A percentile compares a stretch with the other conserved stretches of the same genome.
Conservation (phyloP, 1,140 invertebrate species). For the Listronotus oregonensis region DNA sequence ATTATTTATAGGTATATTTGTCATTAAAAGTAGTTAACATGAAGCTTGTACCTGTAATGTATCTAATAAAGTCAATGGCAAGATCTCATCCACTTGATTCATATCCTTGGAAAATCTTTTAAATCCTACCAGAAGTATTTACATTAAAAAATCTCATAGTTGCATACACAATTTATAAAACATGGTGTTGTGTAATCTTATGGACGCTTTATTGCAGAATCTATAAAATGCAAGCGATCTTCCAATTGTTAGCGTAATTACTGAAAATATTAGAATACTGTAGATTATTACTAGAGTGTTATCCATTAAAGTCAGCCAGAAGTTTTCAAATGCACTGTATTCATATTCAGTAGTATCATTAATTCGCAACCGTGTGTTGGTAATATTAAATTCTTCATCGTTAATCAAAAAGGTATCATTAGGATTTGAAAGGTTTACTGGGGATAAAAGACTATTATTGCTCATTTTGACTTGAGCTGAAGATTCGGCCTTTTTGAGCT, state of each 20-base stretch:
- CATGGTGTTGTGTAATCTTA: slow-evolving; percentile 60
- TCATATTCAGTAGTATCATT: slow-evolving; percentile 1
- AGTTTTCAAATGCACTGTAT: slow-evolving; percentile 45
- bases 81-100: slow-evolving; percentile 74
- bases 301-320: slow-evolving; percentile 83
- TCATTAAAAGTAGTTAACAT: too few species aligned
- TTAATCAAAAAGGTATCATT: not conserved
- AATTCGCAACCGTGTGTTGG: not conserved
- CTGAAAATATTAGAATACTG: slow-evolving; percentile 84
- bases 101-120: slow-evolving; percentile 79
- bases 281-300: slow-evolving; percentile 72
- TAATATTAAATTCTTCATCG: not conserved
- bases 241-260: slow-evolving; percentile 63
- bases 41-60: slow-evolving; percentile 78
- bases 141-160: slow-evolving; percentile 74
- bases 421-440: not conserved
- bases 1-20: too few species aligned
- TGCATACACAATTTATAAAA: slow-evolving; percentile 68
- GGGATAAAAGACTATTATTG: not conserved
- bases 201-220: slow-evolving; percentile 46
- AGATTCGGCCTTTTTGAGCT: slow-evolving; percentile 15
- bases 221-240: slow-evolving; percentile 75
- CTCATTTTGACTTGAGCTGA: too few species aligned
- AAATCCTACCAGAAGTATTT: slow-evolving; percentile 72
- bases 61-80: slow-evolving; percentile 61